Evolutionary conservation across 2,888 invertebrate species (phyloP), one percentile per base, ranked within the genome.

Genomic region (Dicyrtomina minuta): DNA sequence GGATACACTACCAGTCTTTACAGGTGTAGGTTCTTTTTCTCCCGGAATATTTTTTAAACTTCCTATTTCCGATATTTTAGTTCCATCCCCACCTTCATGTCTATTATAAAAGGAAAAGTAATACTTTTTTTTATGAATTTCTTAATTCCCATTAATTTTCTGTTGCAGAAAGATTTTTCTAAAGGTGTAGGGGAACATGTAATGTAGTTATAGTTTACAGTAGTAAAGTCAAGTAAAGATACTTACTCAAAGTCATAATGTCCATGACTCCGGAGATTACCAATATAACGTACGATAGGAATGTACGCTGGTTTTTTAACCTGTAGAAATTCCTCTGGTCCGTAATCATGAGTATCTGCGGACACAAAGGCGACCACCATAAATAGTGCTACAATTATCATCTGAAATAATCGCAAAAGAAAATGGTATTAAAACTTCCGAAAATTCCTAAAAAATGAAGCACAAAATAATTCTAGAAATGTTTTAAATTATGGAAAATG

Each of bases 271-370:
- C 24, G 22, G 22, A 22, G 22, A 22, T 13, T 22, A 1, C 53
- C 53, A 5, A 53, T 13, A 22, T 53, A 53, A 13, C 53, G 53
- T 22, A 53, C 53, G 13, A 53, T 53, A 5, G 53, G 53, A 53
- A 24, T 53, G 13, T 33, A 8, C 8, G 33, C 33, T 33, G 33
- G 33, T 8, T 3, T 8, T 33, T 33, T 33, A 8, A 5, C 3
- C 33, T 8, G 33, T 33, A 33, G 33, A 3, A 8, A 33, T 8
- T 33, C 33, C 8, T 33, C 4, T 33, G 4, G 4, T 33, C 33
- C 33, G 33, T 33, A 33, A 33, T 8, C 8, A 8, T 33, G 8
- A 33, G 33, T 33, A 8, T 33, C 33, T 3, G 33, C 33, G 3
- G 3, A 8, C 8, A 8, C 33, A 5, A 8, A 5, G 33, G 8